Percentiles rank a stretch among this genome's conserved stretches.
phyloP scores from a whole-genome alignment of 2,888 invertebrate species.

The Carcina quercana region DNA sequence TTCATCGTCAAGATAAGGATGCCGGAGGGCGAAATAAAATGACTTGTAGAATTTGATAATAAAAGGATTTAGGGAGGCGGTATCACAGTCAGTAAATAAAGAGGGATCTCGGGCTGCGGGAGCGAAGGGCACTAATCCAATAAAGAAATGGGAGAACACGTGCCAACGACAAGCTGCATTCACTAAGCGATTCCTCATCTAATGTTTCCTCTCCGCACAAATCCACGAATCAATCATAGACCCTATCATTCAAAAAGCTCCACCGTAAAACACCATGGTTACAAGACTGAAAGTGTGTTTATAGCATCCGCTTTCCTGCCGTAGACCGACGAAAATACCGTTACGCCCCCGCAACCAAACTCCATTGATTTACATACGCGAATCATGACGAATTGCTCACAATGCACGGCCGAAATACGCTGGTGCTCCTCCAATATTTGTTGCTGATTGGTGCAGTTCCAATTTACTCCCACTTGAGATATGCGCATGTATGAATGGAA shows the following conservation, averaged over 20 bases:
- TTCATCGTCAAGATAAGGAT: constrained; percentile 3
- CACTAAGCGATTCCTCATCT: constrained; percentile 4
- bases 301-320: constrained; percentile 71
- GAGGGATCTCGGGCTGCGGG: constrained; percentile 8
- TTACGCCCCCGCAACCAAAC: constrained; percentile 64
- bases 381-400: constrained; percentile 69
- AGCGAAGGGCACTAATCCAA: constrained; percentile 22
- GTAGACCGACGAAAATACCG: constrained; percentile 68
- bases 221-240: constrained; percentile 22
- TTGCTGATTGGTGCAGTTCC: constrained; percentile 29
- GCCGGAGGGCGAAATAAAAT: constrained; percentile 3
- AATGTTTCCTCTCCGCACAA: constrained; percentile 3
- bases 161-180: constrained; percentile 6
- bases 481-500: constrained; percentile 28
- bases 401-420: constrained; percentile 56
- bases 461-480: constrained; percentile 26
- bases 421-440: constrained; percentile 22
- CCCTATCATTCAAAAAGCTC: constrained; percentile 23
- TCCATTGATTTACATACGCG: constrained; percentile 71
- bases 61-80: constrained; percentile 19
- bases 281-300: constrained; percentile 63
- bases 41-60: constrained; percentile 15
- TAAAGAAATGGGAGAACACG: constrained; percentile 21
- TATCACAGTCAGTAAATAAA: constrained; percentile 19
- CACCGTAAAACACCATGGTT: constrained; percentile 36